Evolutionary conservation across 2,888 invertebrate genomes (phyloP), one percentile per base, ranked within the genome.

Genomic region (Saturnia pavonia): DNA sequence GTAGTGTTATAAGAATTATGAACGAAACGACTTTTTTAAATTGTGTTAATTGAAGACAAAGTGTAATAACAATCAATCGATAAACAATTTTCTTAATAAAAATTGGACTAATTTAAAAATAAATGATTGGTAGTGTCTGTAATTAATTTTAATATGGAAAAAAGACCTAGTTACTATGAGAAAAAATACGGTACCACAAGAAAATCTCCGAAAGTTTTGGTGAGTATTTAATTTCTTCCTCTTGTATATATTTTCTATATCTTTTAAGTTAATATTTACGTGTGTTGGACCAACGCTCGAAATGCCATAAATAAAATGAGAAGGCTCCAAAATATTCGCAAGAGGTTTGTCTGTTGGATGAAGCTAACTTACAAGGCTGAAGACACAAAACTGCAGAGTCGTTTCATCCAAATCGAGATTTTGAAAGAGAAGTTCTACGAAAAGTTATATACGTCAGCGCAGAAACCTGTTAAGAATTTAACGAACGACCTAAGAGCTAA

Each of bases 121-220:
- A 63, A n/a, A n/a, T 40, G 14, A 34, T 34, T 63, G 14, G 34
- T 34, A 16, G 63, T 40, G 40, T 0, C 11, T 3, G 54, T 68
- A 14, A n/a, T 40, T 14, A 16, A 34, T 11, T 68, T 60, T 60
- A 27, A n/a, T 22, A 78, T 77, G 77, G 75, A 73, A 9, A 68
- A 72, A 14, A 69, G n/a, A 19, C 75, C 72, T 63, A 78, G 78
- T 72, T 79, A 77, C 69, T 78, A 74, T 45, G 76, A 81, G 45
- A 72, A 71, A 42, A 78, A 76, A 66, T 79, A 75, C 40, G 78
- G 76, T 9, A 74, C 75, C 0, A 70, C 72, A 42, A 68, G 19
- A 42, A 71, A 51, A 54, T 19, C 51, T 4, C 25, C 9, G 19
- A 68, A n/a, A 42, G 68, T 71, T n/a, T 63, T 68, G 70, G 68